Conservation (phyloP, 2,888 invertebrate genomes). For the Noctua pronuba region DNA sequence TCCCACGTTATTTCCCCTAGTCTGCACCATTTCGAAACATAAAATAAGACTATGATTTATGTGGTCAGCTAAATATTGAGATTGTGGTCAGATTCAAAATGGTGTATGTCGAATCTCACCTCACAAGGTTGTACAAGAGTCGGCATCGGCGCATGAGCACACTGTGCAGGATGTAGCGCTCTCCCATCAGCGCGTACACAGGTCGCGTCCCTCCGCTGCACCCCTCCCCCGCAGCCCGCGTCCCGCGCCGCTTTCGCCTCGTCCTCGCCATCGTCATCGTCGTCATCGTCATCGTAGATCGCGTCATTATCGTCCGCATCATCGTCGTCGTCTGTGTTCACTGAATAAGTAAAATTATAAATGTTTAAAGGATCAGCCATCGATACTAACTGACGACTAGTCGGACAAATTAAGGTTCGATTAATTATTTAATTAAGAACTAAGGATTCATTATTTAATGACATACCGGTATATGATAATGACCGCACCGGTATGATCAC, state of each 20-base stretch:
- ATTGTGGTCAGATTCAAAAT: background rate
- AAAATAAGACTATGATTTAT: background rate
- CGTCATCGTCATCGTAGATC: slow-evolving; percentile 83
- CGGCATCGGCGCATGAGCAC: slow-evolving; percentile 88
- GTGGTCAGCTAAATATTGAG: background rate
- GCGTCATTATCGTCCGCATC: slow-evolving; percentile 82
- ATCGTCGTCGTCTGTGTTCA: slow-evolving; percentile 80
- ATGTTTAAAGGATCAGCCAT: background rate
- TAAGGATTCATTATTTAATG: background rate
- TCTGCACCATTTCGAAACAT: background rate
- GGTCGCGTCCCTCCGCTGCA: slow-evolving; percentile 89
- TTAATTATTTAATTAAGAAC: background rate
- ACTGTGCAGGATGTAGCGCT: slow-evolving; percentile 86
- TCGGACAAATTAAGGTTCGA: background rate
- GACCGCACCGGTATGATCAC: background rate
- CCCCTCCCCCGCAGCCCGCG: slow-evolving; percentile 90
- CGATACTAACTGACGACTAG: background rate
- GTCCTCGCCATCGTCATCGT: slow-evolving; percentile 77
- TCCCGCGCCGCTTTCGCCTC: slow-evolving; percentile 72
- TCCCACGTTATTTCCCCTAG: background rate
- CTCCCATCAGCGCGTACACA: slow-evolving; percentile 89
- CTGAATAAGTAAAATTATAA: slow-evolving; percentile 42
- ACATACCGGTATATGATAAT: no score
- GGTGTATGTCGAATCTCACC: slow-evolving; percentile 68
- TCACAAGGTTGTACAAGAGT: slow-evolving; percentile 90